Conservation (phyloP, 2,888 invertebrate genomes). For the Cosmopolites sordidus region DNA sequence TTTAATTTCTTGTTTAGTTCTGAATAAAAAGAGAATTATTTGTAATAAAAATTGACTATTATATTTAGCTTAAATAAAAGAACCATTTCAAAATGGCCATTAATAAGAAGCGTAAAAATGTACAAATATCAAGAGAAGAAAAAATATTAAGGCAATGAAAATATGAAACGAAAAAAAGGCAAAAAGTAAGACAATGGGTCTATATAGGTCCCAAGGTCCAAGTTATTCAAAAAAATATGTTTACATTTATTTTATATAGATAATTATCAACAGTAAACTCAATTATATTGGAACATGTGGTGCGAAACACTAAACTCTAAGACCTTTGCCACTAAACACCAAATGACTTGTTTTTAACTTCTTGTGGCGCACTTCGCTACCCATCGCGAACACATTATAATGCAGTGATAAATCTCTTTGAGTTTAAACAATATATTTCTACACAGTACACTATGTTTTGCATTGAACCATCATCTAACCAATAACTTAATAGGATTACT, state of each 20-base stretch:
- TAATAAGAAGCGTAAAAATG: constrained; percentile 17
- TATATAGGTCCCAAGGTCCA: background rate
- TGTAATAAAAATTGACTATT: constrained; percentile 16
- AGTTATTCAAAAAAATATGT: too few relatives aligned
- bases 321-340: too few relatives aligned
- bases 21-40: too few relatives aligned
- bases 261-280: too few relatives aligned
- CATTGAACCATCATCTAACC: background rate
- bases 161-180: constrained; percentile 17
- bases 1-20: too few relatives aligned
- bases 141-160: constrained; percentile 15
- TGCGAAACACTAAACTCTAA: too few relatives aligned
- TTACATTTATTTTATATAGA: too few relatives aligned
- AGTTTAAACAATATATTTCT: background rate
- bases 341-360: too few relatives aligned
- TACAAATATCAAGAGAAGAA: constrained; percentile 19
- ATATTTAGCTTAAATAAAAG: constrained; percentile 12
- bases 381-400: too few relatives aligned
- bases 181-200: background rate
- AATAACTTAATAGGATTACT: constrained; percentile 5
- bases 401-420: too few relatives aligned
- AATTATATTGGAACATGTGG: too few relatives aligned
- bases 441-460: background rate
- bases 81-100: constrained; percentile 13
- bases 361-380: too few relatives aligned